These are phyloP conservation scores for Mus caroli DNA, from an alignment of 2,797 vertebrate genomes.

Conservation along the genomic window DNA sequence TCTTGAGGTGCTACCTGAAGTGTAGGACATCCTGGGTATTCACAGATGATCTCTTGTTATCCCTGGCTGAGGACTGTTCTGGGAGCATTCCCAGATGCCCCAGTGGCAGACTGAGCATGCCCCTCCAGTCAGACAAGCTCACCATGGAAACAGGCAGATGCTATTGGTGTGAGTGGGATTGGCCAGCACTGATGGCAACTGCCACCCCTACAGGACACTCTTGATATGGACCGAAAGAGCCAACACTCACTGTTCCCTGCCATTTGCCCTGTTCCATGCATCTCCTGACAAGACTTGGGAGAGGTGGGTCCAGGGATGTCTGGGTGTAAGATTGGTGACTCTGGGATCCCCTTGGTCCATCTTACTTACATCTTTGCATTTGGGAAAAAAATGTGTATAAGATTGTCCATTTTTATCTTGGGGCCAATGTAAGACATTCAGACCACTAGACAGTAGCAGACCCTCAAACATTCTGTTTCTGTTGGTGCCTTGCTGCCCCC, in stretches of 20 bases:
- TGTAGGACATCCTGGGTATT: neutral
- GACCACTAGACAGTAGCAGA: too few relatives aligned
- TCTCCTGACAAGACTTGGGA: neutral
- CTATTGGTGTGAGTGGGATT: accelerated
- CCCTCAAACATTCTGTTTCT: too few relatives aligned
- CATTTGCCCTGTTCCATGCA: neutral
- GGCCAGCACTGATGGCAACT: accelerated
- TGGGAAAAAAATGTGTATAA: neutral
- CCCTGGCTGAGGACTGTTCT: neutral
- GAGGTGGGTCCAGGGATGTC: neutral
- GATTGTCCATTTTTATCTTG: neutral
- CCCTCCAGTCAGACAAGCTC: neutral
- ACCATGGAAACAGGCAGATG: neutral
- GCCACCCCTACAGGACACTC: accelerated
- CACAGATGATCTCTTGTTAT: neutral
- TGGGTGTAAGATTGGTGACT: neutral
- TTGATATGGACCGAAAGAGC: neutral
- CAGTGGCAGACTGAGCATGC: neutral
- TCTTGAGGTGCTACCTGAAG: neutral
- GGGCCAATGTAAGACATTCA: neutral
- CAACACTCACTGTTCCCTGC: too few relatives aligned
- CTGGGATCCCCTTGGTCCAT: neutral
- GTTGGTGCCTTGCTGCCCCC: neutral
- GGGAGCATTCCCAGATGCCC: neutral
- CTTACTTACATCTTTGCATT: neutral